Base-by-base conservation (phyloP, 2,888 invertebrate species). In the Steromphala cineraria region DNA sequence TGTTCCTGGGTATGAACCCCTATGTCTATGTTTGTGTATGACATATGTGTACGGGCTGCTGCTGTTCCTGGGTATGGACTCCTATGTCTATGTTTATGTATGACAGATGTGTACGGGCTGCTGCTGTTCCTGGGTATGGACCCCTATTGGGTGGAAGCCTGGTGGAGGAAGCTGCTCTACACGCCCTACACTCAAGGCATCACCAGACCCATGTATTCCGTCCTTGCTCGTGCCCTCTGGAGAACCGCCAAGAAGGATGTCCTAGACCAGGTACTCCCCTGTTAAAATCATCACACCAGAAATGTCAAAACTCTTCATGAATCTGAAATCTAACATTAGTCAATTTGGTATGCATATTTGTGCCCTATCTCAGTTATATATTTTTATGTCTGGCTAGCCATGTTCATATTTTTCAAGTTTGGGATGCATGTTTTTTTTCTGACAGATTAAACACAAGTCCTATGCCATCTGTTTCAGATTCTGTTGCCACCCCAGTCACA, bases 191-290 rank as follows among this genome's bases (percentile, higher is more conserved):
- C 94, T 78, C 87, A 93, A 62, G 92, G 92, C 21, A 94, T 94
- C 76, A 89, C 90, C 40, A 92, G 93, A 67, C 94, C 94, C 0
- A 92, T 96, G 90, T 91, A 94, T 81, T 87, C 94, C 28, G 94
- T 95, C 75, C 90, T 96, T 81, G 93, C 94, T 0, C 92, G 94
- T 80, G 92, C 95, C 75, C 92, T 96, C 93, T 96, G 96, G 96
- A 94, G 97, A 75, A 96, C 95, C 15, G 94, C 95, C 53, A 96
- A 96, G 92, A 92, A 93, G 5, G 95, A 95, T 90, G 96, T 97
- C 1, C 89, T 95, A 55, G 94, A 95, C 83, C 96, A 96, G 94
- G 94, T 96, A 77, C 46, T 46, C n/a, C n/a, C n/a, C n/a, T n/a
- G n/a, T n/a, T n/a, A n/a, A n/a, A n/a, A n/a, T n/a, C n/a, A n/a